phyloP scores from a whole-genome alignment of 2,888 invertebrate genomes.

The Philereme vetulata region DNA sequence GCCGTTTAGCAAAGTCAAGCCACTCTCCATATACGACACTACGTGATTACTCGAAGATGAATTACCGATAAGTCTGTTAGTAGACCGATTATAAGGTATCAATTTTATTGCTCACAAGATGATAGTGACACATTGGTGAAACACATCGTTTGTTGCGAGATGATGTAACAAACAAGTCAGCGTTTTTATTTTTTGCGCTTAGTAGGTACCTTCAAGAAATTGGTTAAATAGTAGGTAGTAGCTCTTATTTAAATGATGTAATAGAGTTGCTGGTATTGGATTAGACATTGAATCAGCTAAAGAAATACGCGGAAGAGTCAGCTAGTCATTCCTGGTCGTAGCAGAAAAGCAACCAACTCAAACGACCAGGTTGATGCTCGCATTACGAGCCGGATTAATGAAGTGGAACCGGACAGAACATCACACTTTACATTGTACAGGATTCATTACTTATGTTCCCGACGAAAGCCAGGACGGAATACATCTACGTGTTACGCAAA shows the following conservation, averaged over 20 bases:
- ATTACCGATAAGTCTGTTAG: slow-evolving; percentile 29
- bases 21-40: slow-evolving; percentile 57
- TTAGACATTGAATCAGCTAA: slow-evolving; percentile 4
- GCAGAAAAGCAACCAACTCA: slow-evolving; percentile 17
- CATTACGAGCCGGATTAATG: slow-evolving; percentile 26
- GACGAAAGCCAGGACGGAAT: slow-evolving; percentile 3
- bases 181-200: neutral
- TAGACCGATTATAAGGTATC: slow-evolving; percentile 25
- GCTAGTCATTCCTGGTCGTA: slow-evolving; percentile 4
- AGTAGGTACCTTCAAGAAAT: neutral
- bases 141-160: slow-evolving; percentile 1
- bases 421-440: neutral
- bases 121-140: slow-evolving; percentile 21
- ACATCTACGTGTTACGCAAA: neutral
- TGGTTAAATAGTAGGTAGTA: neutral
- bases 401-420: neutral
- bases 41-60: slow-evolving; percentile 31
- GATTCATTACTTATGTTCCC: neutral
- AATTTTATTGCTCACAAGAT: slow-evolving; percentile 22
- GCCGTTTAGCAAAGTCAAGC: slow-evolving; percentile 36
- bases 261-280: slow-evolving; percentile 4
- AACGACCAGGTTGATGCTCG: slow-evolving; percentile 24
- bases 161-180: too few species aligned
- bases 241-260: slow-evolving; percentile 2
- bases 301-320: slow-evolving; percentile 26